Evolutionary conservation across 2,113 vertebrate genomes (phyloP).

Genomic region (Pagrus major): DNA sequence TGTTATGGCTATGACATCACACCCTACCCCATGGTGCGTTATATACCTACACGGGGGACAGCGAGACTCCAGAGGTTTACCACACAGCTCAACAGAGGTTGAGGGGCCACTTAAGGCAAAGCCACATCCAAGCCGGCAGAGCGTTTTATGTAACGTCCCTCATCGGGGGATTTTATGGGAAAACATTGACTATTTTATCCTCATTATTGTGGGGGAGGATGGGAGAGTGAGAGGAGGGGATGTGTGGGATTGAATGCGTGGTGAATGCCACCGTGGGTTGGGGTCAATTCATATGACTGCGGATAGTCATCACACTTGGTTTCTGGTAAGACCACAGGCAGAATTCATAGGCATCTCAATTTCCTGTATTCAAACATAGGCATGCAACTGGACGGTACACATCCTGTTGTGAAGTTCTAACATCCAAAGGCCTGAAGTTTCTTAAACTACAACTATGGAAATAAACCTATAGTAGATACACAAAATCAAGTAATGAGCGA

Average conservation of each 20-base stretch:
- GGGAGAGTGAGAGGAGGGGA: conserved; percentile 41
- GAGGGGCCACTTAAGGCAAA: conserved; percentile 77
- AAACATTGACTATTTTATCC: conserved; percentile 72
- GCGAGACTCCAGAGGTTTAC: conserved; percentile 79
- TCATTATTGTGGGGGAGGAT: conserved; percentile 68
- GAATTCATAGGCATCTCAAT: conserved; percentile 62
- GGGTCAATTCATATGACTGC: conserved; percentile 68
- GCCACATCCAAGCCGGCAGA: conserved; percentile 77
- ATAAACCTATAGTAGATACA: conserved; percentile 16
- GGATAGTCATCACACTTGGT: conserved; percentile 70
- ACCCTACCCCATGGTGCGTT: conserved; percentile 75
- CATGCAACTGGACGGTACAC: conserved; percentile 38
- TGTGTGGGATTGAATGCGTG: conserved; percentile 37
- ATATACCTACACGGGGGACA: conserved; percentile 79
- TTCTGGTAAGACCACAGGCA: conserved; percentile 70
- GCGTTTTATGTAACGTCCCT: conserved; percentile 70
- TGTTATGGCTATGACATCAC: conserved; percentile 76
- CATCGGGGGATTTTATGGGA: conserved; percentile 76
- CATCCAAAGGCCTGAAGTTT: conserved; percentile 15
- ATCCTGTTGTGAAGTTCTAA: conserved; percentile 56
- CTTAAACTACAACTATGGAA: conserved; percentile 13
- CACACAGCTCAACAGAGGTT: conserved; percentile 76
- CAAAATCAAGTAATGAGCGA: conserved; percentile 18
- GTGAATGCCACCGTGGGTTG: conserved; percentile 58
- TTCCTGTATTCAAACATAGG: conserved; percentile 65